Percentiles rank a stretch among this genome's conserved stretches.
Conservation (phyloP, 2,797 vertebrate species). For the Rhinoraja longicauda region DNA sequence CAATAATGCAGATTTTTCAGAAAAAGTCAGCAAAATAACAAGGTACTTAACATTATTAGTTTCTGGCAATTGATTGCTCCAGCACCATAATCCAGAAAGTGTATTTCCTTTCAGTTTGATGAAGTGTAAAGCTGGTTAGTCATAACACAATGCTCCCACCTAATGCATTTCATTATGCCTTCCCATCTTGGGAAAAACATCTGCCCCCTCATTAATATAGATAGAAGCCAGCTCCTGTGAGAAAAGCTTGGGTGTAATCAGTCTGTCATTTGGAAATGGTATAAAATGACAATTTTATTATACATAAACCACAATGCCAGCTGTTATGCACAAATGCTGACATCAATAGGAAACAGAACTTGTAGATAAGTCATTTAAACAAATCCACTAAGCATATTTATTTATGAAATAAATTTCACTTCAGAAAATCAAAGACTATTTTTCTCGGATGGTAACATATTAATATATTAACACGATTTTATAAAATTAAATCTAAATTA, state of each 20-base stretch:
- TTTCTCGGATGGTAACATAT: background rate
- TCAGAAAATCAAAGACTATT: background rate
- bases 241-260: slow-evolving; percentile 35
- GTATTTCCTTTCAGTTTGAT: slow-evolving; percentile 30
- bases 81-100: slow-evolving; percentile 16
- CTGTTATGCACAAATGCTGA: slow-evolving; percentile 20
- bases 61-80: background rate
- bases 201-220: slow-evolving; percentile 37
- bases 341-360: slow-evolving; percentile 1
- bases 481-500: background rate
- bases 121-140: slow-evolving; percentile 1
- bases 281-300: slow-evolving; percentile 36
- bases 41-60: slow-evolving; percentile 1
- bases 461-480: background rate
- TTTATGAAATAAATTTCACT: slow-evolving; percentile 3
- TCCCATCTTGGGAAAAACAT: slow-evolving; percentile 33
- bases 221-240: slow-evolving; percentile 34
- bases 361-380: background rate
- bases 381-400: background rate
- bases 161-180: slow-evolving; percentile 25
- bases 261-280: slow-evolving; percentile 31
- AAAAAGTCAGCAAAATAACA: slow-evolving; percentile 13
- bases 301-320: background rate
- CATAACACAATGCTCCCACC: slow-evolving; percentile 21
- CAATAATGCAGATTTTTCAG: background rate